Percentiles rank a stretch among this genome's conserved stretches.
These are phyloP conservation scores for Scaptomyza polygonia DNA, from an alignment of 2,888 invertebrate genomes.

Conservation along the genomic window DNA sequence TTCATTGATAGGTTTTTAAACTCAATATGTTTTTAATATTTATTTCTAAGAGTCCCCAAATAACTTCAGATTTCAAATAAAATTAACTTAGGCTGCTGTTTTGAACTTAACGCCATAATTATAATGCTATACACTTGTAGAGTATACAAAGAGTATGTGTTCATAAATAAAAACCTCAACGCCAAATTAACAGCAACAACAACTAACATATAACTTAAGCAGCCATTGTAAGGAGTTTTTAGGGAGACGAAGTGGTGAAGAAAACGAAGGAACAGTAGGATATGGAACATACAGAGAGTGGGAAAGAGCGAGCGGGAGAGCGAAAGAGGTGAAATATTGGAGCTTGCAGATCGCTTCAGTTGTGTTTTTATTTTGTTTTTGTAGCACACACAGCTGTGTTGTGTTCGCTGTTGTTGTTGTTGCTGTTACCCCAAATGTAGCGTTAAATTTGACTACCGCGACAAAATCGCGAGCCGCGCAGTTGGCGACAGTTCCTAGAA, in stretches of 20 bases:
- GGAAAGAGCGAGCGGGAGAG: background rate
- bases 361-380: background rate
- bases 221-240: conserved; percentile 9
- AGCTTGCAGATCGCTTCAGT: conserved; percentile 32
- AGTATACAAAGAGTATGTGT: conserved; percentile 11
- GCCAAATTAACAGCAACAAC: conserved; percentile 32
- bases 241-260: background rate
- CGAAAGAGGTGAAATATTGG: conserved; percentile 2
- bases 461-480: conserved; percentile 28
- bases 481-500: conserved; percentile 54
- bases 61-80: background rate
- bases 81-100: background rate
- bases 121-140: conserved; percentile 8
- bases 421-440: conserved; percentile 44
- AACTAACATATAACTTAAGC: conserved; percentile 12
- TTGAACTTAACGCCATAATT: background rate
- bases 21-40: background rate
- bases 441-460: conserved; percentile 54
- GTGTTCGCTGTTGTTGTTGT: conserved; percentile 11
- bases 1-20: background rate
- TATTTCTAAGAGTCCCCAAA: background rate
- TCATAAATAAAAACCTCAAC: conserved; percentile 41
- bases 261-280: conserved; percentile 17
- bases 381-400: conserved; percentile 43
- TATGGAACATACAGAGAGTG: background rate